A percentile compares a stretch with the other conserved stretches of the same genome.
Conservation (phyloP, 2,888 invertebrate species). For the Spicauda simplicius region DNA sequence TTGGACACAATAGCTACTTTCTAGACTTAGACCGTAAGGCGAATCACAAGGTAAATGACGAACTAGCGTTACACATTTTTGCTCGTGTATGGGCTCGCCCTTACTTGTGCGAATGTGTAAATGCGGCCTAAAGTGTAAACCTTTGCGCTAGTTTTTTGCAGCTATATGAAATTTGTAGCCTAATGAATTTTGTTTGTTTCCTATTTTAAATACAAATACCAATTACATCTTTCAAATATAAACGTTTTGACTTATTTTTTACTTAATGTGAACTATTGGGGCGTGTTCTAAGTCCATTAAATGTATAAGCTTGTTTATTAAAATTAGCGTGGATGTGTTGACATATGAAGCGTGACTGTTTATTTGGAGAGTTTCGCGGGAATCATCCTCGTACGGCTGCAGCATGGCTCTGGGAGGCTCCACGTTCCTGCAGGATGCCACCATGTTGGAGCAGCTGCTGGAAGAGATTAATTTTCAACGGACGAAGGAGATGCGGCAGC, state of each 20-base stretch:
- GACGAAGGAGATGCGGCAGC: constrained; percentile 95
- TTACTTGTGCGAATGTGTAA: too few relatives aligned
- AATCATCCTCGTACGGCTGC: constrained; percentile 29
- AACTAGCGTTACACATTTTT: too few relatives aligned
- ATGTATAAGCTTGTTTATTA: constrained; percentile 18
- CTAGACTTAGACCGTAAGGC: too few relatives aligned
- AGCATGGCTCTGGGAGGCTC: constrained; percentile 74
- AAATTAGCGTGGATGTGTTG: constrained; percentile 41
- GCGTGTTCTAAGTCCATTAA: not conserved
- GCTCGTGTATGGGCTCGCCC: too few relatives aligned
- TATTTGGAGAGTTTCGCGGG: constrained; percentile 40
- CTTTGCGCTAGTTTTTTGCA: too few relatives aligned
- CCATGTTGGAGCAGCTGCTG: constrained; percentile 92
- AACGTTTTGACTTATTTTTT: not conserved
- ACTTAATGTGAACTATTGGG: not conserved
- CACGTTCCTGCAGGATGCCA: constrained; percentile 78
- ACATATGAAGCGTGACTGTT: constrained; percentile 48
- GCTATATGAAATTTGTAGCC: too few relatives aligned
- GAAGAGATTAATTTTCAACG: constrained; percentile 97
- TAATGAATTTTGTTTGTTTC: not conserved
- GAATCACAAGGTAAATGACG: too few relatives aligned
- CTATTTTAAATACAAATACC: constrained; percentile 13
- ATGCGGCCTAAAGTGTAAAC: too few relatives aligned
- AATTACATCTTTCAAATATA: not conserved
- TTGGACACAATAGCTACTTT: too few relatives aligned